Evolutionary conservation across 2,113 vertebrate genomes (phyloP), one percentile per base, ranked within the genome.

Genomic region (Merops nubicus): DNA sequence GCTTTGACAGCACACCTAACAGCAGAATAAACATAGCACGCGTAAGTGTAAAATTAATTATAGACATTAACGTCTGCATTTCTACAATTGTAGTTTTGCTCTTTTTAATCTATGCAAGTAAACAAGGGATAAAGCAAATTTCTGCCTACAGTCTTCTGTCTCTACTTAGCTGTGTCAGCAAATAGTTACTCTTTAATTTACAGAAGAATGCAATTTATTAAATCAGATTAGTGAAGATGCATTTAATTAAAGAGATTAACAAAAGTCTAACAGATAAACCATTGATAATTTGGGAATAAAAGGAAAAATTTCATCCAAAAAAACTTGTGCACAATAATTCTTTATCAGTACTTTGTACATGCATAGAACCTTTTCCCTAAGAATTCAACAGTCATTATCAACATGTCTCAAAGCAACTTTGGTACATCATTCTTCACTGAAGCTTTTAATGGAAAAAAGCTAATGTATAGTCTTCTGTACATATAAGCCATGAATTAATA

Each of bases 1-100:
- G 92, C 86, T 97, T 99, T 28, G 99, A 99, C 45, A 99, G 93
- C 69, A 99, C 97, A 83, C 99, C 99, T 99, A 86, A 83, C 9
- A 85, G 42, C 5, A 76, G 22, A 90, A 42, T 56, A 85, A 96
- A 83, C 22, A 87, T 67, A 60, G 9, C 19, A 75, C 81, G 36
- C 1, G 0, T 38, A 48, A 83, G 17, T 51, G 67, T 60, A 53
- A 87, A 92, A 80, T 51, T 29, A 38, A 81, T 62, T 36, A 64
- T 4, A 72, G 88, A 78, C n/a, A 56, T 43, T 56, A 0, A 51
- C 47, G 74, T 85, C 25, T 64, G 57, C 16, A 43, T 79, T 65
- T 69, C 47, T 74, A 62, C 63, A 63, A 82, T 16, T 34, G 17
- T 36, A 85, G 31, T 53, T 43, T 64, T 36, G 18, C 50, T 65